Evolutionary conservation across 2,797 vertebrate species (phyloP), one percentile per base, ranked within the genome.

Genomic region (Galaxias olidus): DNA sequence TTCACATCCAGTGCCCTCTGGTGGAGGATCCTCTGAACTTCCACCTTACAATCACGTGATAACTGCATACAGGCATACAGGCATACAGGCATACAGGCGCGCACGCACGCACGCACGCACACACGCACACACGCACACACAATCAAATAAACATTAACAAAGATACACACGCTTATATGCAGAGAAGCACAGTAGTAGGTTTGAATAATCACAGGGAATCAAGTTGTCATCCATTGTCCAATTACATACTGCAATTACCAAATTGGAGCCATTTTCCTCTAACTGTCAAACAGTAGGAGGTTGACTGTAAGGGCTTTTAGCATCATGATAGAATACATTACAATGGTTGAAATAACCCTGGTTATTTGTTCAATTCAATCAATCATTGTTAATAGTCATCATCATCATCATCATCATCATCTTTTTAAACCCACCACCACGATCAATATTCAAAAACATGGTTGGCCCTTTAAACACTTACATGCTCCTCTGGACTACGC

Each of bases 1-100:
- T 97, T 98, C 78, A 99, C 95, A 9, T 98, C 97, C 91, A 99
- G 90, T 43, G 97, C 97, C 48, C 97, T 94, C 82, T 98, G 97
- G 73, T 98, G 97, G 44, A 99, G 94, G 66, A 98, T 98, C 66
- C 97, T 90, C 70, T 98, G 96, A 0, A 99, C 97, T 81, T 99
- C 97, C 10, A 96, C 93, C 71, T 96, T 92, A 83, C 97, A 98
- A 83, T 99, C 96, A 11, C 97, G 89, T 0, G 97, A 99, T 9
- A 99, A 88, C 97, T 98, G 61, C 12, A 12, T 18, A 20, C 18
- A 18, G 13, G 43, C n/a, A 17, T 41, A 30, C 18, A 49, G 19
- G 40, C 1, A 10, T 14, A 71, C 83, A 85, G 74, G 83, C 85
- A 71, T 84, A 74, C 78, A 85, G 80, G 78, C 83, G 58, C 1